Evolutionary conservation across 2,888 invertebrate genomes (phyloP).

Genomic region (Eupeodes luniger): DNA sequence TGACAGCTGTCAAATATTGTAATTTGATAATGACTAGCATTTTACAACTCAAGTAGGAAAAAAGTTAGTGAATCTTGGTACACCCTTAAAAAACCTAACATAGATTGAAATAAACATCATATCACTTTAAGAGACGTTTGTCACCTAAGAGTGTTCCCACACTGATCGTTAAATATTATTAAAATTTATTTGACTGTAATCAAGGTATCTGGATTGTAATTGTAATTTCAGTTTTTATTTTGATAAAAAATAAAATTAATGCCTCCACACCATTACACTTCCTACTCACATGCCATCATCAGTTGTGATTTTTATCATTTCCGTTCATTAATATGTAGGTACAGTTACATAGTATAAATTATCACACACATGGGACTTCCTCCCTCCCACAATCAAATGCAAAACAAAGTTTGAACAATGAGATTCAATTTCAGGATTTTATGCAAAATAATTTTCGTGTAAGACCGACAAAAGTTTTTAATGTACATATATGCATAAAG

Average conservation of each 20-base stretch:
- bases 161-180: no score
- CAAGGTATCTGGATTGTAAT: not conserved
- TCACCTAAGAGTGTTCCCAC: no score
- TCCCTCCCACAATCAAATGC: constrained; percentile 26
- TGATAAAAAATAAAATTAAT: not conserved
- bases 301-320: constrained; percentile 55
- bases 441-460: constrained; percentile 18
- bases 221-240: not conserved
- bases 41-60: no score
- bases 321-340: constrained; percentile 47
- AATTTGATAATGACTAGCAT: no score
- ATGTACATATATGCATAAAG: not conserved
- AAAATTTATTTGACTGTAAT: no score
- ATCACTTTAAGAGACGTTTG: no score
- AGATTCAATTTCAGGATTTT: constrained; percentile 26
- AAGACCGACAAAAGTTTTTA: constrained; percentile 15
- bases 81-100: no score
- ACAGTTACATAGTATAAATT: not conserved
- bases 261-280: not conserved
- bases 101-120: no score
- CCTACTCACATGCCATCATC: constrained; percentile 1
- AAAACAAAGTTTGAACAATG: constrained; percentile 11
- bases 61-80: no score
- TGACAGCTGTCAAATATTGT: no score
- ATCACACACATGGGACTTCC: not conserved